Base-by-base conservation (phyloP, 2,113 vertebrate species). In the Phaethornis superciliosus region DNA sequence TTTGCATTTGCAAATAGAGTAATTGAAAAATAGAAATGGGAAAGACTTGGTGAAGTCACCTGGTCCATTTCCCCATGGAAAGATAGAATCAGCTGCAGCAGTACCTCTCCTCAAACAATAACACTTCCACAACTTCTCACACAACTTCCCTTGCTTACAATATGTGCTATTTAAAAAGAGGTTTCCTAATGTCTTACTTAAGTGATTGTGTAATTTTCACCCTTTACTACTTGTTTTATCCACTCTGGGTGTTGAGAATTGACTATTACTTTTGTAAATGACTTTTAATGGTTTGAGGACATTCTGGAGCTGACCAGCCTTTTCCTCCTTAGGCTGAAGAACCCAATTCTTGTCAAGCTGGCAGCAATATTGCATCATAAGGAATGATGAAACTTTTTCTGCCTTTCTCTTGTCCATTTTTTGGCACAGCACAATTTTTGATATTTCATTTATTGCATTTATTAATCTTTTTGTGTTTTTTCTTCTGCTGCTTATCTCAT, bases 141-240 rank as follows among this genome's bases (percentile, higher is more conserved):
- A 4, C 0, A 1, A 62, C 32, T 32, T 19, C 17, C 24, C 10
- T 40, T 37, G 32, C 67, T 72, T n/a, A 40, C 26, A 32, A 32
- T 3, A 40, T 7, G 21, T 0, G 0, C 10, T 40, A 60, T 22
- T 72, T n/a, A 23, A 72, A 78, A 84, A 47, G 9, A 10, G 11
- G 11, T n/a, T 92, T 81, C 35, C 30, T 56, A 52, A 85, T 5
- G 23, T 60, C 62, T 72, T 27, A 59, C 64, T 37, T 55, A 14
- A 79, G 35, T 12, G 27, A 77, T 79, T 69, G 74, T 82, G 46
- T 40, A 91, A 21, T 85, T 91, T 85, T 72, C 42, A 76, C 44
- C 46, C 35, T 49, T 81, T 58, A 64, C 16, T 60, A 35, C 65
- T 79, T 52, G 47, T 82, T 91, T 56, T 87, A 71, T 32, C 5